These are phyloP conservation scores for Shargacucullia verbasci DNA, from an alignment of 2,888 invertebrate species.

Conservation along the genomic window DNA sequence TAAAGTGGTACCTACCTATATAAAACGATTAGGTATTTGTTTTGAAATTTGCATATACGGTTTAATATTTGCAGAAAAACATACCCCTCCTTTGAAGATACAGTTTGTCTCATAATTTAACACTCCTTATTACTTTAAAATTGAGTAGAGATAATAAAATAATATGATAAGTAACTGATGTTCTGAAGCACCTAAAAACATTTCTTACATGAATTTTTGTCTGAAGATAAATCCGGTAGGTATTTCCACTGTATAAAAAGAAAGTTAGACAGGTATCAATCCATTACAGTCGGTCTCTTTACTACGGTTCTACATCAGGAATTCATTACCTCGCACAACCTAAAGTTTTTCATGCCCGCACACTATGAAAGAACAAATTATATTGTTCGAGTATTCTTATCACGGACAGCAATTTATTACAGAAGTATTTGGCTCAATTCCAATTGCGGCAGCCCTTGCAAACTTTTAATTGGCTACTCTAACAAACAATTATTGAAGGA, in stretches of 20 bases:
- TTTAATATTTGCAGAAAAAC: too few relatives aligned
- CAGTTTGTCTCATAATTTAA: too few relatives aligned
- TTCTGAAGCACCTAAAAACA: conserved; percentile 11
- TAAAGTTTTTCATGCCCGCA: conserved; percentile 53
- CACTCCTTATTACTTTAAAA: too few relatives aligned
- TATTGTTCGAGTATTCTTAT: conserved; percentile 64
- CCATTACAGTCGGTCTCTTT: conserved; percentile 50
- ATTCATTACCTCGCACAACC: conserved; percentile 52
- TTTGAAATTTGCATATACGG: too few relatives aligned
- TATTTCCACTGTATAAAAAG: conserved; percentile 27
- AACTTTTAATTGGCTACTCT: conserved; percentile 75
- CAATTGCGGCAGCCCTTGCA: conserved; percentile 67
- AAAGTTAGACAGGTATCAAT: conserved; percentile 47
- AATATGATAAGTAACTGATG: too few relatives aligned
- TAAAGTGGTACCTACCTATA: too few relatives aligned
- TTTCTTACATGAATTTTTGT: conserved; percentile 38
- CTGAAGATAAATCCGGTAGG: conserved; percentile 28
- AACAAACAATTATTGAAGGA: conserved; percentile 61
- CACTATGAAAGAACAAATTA: conserved; percentile 57
- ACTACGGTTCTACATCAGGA: conserved; percentile 48
- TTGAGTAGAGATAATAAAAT: too few relatives aligned
- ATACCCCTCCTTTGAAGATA: too few relatives aligned
- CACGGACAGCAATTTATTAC: conserved; percentile 65
- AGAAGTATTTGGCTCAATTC: conserved; percentile 67
- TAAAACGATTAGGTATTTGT: too few relatives aligned